Evolutionary conservation across 2,113 vertebrate species (phyloP).

Genomic region (Chlorodrepanis virens): DNA sequence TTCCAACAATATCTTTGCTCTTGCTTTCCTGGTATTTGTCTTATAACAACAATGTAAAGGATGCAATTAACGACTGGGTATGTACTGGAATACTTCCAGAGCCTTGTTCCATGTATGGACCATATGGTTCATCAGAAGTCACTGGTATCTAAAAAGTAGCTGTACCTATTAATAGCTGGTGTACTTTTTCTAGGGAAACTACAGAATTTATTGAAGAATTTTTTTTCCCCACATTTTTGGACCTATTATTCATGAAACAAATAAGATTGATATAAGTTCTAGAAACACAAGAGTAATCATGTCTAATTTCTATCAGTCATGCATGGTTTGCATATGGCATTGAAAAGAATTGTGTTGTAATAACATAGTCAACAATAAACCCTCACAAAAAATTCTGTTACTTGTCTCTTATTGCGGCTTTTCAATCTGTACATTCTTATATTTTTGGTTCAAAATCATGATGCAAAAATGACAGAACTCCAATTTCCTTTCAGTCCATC

Average conservation of each 20-base stretch:
- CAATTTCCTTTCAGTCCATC: neutral
- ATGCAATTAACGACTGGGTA: neutral
- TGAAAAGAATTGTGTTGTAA: neutral
- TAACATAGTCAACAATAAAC: neutral
- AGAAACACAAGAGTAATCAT: neutral
- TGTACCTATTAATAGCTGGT: neutral
- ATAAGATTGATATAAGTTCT: neutral
- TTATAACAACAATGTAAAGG: neutral
- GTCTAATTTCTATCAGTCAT: neutral
- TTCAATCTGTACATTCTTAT: neutral
- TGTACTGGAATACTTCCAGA: neutral
- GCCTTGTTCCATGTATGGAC: neutral
- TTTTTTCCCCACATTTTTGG: neutral
- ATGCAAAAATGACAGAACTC: neutral
- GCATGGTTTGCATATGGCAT: neutral
- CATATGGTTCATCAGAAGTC: neutral
- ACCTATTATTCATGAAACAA: neutral
- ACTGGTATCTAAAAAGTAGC: neutral
- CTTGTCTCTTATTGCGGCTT: neutral
- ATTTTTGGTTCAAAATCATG: neutral
- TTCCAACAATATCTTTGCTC: neutral
- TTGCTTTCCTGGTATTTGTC: neutral
- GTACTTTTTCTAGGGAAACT: neutral
- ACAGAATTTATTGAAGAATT: neutral
- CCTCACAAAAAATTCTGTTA: neutral